Conservation (phyloP, 2,888 invertebrate species). For the Minunthozetes semirufus region DNA sequence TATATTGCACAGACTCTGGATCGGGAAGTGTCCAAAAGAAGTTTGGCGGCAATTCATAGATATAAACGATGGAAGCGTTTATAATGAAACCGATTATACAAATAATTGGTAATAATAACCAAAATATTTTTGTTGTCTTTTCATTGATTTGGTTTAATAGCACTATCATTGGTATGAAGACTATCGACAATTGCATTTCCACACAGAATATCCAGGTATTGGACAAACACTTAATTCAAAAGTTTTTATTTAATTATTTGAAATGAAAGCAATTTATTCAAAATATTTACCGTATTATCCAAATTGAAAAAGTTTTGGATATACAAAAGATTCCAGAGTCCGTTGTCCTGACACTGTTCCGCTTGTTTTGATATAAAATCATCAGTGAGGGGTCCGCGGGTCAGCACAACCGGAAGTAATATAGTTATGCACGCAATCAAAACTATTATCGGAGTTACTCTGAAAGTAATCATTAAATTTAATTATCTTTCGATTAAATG, state of each 20-base stretch:
- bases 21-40: constrained; percentile 38
- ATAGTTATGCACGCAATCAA: constrained; percentile 15
- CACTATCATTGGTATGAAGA: constrained; percentile 29
- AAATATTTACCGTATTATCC: constrained; percentile 25
- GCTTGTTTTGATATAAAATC: constrained; percentile 36
- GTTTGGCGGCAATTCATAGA: constrained; percentile 36
- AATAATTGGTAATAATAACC: constrained; percentile 29
- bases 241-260: neutral
- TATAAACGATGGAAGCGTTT: constrained; percentile 35
- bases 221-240: constrained; percentile 31
- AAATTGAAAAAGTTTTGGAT: constrained; percentile 37
- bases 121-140: constrained; percentile 17
- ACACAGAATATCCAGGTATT: constrained; percentile 39
- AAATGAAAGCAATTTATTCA: neutral
- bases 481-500: neutral
- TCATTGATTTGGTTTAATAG: neutral
- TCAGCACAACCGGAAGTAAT: constrained; percentile 29
- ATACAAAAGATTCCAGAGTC: constrained; percentile 35
- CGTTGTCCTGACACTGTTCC: constrained; percentile 30
- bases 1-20: constrained; percentile 27
- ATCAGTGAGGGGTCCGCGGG: constrained; percentile 36
- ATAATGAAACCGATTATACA: constrained; percentile 31
- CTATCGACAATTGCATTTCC: constrained; percentile 37
- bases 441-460: constrained; percentile 31
- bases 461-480: neutral